Evolutionary conservation across 2,888 invertebrate species (phyloP), one percentile per base, ranked within the genome.

Genomic region (Thecocarcelia acutangulata): DNA sequence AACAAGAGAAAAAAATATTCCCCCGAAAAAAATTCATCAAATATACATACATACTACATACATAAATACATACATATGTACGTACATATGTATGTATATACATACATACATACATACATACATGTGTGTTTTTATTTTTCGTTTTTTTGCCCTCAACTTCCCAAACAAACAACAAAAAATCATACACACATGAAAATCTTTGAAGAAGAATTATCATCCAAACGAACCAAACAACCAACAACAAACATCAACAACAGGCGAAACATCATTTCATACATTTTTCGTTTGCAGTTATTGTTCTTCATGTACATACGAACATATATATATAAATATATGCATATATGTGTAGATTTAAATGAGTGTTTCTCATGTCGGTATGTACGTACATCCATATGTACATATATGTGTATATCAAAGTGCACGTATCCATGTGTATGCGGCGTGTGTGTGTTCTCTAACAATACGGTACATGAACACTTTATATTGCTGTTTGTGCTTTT

Each of bases 11-110:
- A 48, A 28, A 28, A 46, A 40, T 15, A 5, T 61, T 59, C 33
- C n/a, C 15, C 24, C 21, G 46, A 33, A 33, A 33, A 33, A 68
- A 76, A 61, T 42, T 19, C 59, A 50, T 69, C 66, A 50, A 24
- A 24, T 44, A 4, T n/a, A n/a, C 33, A 40, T 42, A 40, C 44
- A 63, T 21, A 61, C 1, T 33, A 33, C 8, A 40, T 48, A 40
- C 33, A 54, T 21, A 61, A 15, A 21, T 19, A 28, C n/a, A 13
- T 37, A 15, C 13, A 19, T 48, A 21, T 3, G 13, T 11, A 13
- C 24, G 50, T 50, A 12, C 12, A 33, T 33, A 33, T 28, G 28
- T 48, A 40, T 44, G 50, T 21, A 61, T 12, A 21, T 19, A 28
- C n/a, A 13, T 37, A 15, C 13, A 19, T 48, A 21, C 4, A 24